phyloP scores from a whole-genome alignment of 2,888 invertebrate genomes.

The Pristionchus arcanus region DNA sequence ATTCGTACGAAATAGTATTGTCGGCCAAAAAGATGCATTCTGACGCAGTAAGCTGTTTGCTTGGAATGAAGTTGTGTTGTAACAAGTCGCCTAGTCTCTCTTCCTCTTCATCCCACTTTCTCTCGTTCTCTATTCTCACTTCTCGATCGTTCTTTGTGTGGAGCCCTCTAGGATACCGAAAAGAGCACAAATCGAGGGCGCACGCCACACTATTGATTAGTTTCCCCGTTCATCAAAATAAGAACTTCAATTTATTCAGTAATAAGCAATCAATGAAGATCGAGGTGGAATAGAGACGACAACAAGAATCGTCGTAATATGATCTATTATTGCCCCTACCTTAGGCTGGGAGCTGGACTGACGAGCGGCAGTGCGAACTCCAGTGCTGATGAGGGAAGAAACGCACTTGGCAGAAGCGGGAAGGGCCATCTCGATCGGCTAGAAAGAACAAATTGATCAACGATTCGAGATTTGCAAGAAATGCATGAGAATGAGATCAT shows the following conservation, averaged over 20 bases:
- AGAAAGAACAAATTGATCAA: neutral
- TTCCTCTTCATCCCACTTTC: conserved; percentile 37
- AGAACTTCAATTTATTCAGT: neutral
- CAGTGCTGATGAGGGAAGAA: conserved; percentile 54
- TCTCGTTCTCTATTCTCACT: conserved; percentile 23
- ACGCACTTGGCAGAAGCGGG: conserved; percentile 54
- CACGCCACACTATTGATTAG: neutral
- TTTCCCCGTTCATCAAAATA: neutral
- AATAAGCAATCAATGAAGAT: neutral
- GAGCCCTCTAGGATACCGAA: neutral
- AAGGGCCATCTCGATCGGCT: conserved; percentile 53
- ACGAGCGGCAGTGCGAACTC: conserved; percentile 58
- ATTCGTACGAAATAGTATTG: neutral
- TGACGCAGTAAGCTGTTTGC: conserved; percentile 47
- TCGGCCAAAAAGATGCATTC: neutral
- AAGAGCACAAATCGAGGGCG: neutral
- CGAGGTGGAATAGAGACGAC: neutral
- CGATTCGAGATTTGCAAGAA: neutral
- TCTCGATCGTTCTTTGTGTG: conserved; percentile 48
- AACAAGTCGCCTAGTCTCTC: conserved; percentile 46
- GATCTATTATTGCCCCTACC: conserved; percentile 55
- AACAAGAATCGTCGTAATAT: neutral
- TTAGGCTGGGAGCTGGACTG: conserved; percentile 70
- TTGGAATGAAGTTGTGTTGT: conserved; percentile 34
- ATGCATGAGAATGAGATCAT: conserved; percentile 3